Evolutionary conservation across 1,140 invertebrate genomes (phyloP), one percentile per base, ranked within the genome.

Genomic region (Chlorops oryzae): DNA sequence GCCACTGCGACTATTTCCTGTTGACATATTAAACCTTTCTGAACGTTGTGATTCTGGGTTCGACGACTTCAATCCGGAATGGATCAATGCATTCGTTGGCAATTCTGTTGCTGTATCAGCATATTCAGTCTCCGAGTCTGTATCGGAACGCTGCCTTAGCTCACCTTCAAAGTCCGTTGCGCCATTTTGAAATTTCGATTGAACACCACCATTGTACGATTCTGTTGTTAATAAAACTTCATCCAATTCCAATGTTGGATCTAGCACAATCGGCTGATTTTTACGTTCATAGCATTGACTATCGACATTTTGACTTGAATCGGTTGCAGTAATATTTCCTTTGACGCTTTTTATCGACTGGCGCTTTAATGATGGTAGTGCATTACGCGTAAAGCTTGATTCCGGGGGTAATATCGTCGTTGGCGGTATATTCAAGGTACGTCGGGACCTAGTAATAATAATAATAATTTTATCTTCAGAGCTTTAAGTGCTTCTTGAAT

Each of bases 381-480:
- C 10, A 43, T 49, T 40, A 52, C 55, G 40, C 40, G 49, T 46
- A 47, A 35, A 43, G 43, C 41, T 37, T 45, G 50, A 20, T 39
- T 35, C 28, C 27, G 34, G 55, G 43, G 35, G 28, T 18, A 45
- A 38, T 54, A 27, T 24, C 15, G 15, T 32, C 12, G 50, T 46
- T 24, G 47, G 34, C 3, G 56, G 52, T 42, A 69, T 59, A 50
- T 69, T 68, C 27, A 69, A 28, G 10, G 54, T 58, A 5, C 65
- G 61, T 17, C 65, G 57, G 7, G 57, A 57, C 23, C 65, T 68
- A 42, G 15, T 51, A 55, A 17, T 15, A 37, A 40, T 41, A 34
- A 20, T n/a, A 41, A 43, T 34, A 18, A 20, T 23, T 34, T 45
- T 45, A 34, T 45, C 43, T 5, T 45, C 43, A 32, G n/a, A 2